Base-by-base conservation (phyloP, 2,113 vertebrate species). In the Aptenodytes patagonicus region DNA sequence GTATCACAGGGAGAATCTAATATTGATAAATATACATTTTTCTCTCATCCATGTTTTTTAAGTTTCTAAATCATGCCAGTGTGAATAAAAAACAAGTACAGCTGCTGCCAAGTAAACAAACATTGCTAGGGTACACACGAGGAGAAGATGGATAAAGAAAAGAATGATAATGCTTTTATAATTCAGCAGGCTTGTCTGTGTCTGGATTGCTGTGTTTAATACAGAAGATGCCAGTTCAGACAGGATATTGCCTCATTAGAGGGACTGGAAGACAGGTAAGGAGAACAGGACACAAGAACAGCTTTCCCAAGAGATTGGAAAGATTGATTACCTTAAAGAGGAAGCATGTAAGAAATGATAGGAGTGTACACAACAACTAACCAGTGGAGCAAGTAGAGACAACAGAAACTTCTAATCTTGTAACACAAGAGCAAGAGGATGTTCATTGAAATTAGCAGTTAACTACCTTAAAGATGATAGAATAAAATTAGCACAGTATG, bases 41-140 rank as follows among this genome's bases (percentile, higher is more conserved):
- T 65, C 19, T 90, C 70, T 47, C 13, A 58, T 72, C 18, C 2
- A 1, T 66, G 40, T 29, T 77, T 47, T 92, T 1, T 40, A 66
- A 29, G 13, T 78, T 90, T 88, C 40, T 77, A 51, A 90, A 64
- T 92, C 34, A 51, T 64, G 28, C 31, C 7, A 49, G 19, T 91
- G 22, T 4, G 7, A 87, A 75, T 58, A 62, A 78, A 83, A 93
- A 20, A 1, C 1, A 0, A 3, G 12, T 52, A 36, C 28, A 89
- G 17, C 80, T 83, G 68, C 65, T 92, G 47, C 34, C 62, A 90
- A 90, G 58, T 72, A 78, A 57, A 24, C 32, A 79, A 86, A 81
- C 2, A 5, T 19, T 90, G 36, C 54, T 58, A 25, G 36, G 17
- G 21, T 77, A n/a, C 2, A 0, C 72, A 24, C 0, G 0, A 25